These are phyloP conservation scores for Lasioglossum lativentre DNA, from an alignment of 2,888 invertebrate species.

Conservation along the genomic window DNA sequence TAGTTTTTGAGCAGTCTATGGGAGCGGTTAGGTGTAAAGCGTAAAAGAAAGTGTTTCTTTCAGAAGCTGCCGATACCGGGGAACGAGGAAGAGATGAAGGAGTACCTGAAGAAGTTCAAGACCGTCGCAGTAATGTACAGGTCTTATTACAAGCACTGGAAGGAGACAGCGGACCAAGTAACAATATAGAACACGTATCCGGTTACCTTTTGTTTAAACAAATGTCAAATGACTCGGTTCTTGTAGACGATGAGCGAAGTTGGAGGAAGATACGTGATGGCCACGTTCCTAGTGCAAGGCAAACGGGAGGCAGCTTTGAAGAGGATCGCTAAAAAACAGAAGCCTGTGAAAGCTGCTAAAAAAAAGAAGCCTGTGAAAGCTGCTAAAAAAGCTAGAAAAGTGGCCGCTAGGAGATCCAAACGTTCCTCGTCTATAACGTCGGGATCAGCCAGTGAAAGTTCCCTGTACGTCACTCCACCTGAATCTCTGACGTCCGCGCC, in stretches of 20 bases:
- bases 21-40: no score
- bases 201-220: not conserved
- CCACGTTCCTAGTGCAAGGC: conserved; percentile 57
- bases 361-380: not conserved
- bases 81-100: conserved; percentile 66
- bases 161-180: conserved; percentile 71
- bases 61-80: conserved; percentile 69
- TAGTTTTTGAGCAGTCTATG: not conserved
- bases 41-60: not conserved
- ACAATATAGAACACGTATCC: not conserved
- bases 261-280: conserved; percentile 62
- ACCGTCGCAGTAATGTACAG: conserved; percentile 72
- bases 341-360: not conserved
- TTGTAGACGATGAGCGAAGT: conserved; percentile 68
- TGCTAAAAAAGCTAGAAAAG: not conserved
- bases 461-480: not conserved
- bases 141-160: conserved; percentile 76
- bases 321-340: not conserved
- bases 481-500: not conserved
- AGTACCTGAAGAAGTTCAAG: conserved; percentile 65
- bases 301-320: not conserved
- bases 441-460: not conserved
- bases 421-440: not conserved
- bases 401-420: not conserved
- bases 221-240: not conserved